Conservation (phyloP, 2,797 vertebrate genomes). For the Semotilus atromaculatus region DNA sequence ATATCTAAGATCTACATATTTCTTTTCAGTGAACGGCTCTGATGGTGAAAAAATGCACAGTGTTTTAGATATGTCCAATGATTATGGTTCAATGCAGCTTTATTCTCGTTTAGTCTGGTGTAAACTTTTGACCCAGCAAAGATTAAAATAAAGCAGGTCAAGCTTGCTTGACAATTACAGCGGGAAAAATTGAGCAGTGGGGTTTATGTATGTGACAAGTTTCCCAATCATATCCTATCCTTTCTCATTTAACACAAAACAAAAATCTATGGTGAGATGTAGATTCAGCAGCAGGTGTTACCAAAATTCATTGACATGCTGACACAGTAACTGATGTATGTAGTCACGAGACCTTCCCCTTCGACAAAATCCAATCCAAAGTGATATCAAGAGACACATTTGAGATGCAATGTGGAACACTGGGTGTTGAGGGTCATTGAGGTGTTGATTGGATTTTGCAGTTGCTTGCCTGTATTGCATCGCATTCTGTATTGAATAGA, state of each 20-base stretch:
- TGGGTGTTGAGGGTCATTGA: background rate
- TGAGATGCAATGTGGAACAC: background rate
- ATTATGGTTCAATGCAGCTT: background rate
- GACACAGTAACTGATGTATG: conserved; percentile 9
- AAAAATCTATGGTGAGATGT: background rate
- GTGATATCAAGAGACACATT: background rate
- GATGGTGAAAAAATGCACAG: background rate
- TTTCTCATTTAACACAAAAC: background rate
- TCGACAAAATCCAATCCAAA: background rate
- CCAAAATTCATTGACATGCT: background rate
- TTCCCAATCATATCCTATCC: background rate
- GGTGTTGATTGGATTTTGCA: conserved; percentile 15
- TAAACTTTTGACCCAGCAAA: background rate
- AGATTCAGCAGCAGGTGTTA: conserved; percentile 1
- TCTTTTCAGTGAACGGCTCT: background rate
- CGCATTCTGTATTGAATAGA: background rate
- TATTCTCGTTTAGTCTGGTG: background rate
- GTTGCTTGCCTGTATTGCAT: background rate
- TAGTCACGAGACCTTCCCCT: background rate
- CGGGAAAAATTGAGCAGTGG: background rate
- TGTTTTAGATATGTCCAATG: background rate
- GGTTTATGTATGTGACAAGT: background rate
- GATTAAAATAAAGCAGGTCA: background rate
- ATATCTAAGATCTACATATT: background rate
- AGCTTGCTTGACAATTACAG: background rate